These are phyloP conservation scores for Hydrolagus colliei DNA, from an alignment of 2,797 vertebrate genomes.

Conservation along the genomic window DNA sequence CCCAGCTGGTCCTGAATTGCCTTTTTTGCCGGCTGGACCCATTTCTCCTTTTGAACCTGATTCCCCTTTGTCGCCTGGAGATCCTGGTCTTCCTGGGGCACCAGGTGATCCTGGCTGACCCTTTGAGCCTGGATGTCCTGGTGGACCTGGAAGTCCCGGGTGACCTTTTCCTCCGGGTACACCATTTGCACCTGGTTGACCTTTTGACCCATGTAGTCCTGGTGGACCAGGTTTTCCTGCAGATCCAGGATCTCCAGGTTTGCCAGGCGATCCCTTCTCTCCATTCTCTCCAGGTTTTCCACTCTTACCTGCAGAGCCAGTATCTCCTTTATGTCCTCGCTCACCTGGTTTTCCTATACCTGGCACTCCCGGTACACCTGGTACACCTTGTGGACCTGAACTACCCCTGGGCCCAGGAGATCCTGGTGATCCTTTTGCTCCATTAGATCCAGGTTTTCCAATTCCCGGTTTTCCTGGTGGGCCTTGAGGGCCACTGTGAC, in stretches of 20 bases:
- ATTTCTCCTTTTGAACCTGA: slow-evolving; percentile 4
- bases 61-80: not conserved
- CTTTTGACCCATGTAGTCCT: not conserved
- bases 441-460: not conserved
- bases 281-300: slow-evolving; percentile 27
- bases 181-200: slow-evolving; percentile 18
- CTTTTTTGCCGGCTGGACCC: not conserved
- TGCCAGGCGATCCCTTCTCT: slow-evolving; percentile 2
- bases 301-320: not conserved
- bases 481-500: not conserved
- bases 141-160: not conserved
- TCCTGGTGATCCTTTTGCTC: not conserved
- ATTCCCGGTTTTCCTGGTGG: slow-evolving; percentile 4
- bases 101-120: not conserved
- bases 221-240: not conserved
- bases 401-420: not conserved
- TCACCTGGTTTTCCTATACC: slow-evolving; percentile 9
- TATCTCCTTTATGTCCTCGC: slow-evolving; percentile 10
- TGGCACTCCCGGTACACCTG: slow-evolving; percentile 5
- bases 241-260: slow-evolving; percentile 2
- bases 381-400: slow-evolving; percentile 4
- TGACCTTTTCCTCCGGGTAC: not conserved
- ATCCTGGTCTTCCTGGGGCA: not conserved
- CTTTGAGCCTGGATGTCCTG: not conserved
- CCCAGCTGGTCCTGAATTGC: not conserved